A percentile compares a stretch with the other conserved stretches of the same genome.
Conservation (phyloP, 2,113 vertebrate species). For the Phaethon lepturus region DNA sequence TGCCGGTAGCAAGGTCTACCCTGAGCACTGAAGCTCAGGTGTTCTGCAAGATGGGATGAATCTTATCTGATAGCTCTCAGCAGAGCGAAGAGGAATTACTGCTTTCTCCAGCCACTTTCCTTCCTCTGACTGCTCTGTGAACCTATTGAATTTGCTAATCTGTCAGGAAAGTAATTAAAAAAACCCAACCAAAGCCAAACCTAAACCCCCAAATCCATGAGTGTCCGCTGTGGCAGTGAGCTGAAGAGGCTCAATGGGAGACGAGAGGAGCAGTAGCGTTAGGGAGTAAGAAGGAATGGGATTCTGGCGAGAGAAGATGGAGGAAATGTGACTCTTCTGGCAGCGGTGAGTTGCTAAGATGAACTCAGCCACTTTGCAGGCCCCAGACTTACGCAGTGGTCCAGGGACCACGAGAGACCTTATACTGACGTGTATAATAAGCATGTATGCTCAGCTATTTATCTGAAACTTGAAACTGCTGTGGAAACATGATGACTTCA, state of each 20-base stretch:
- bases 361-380: background rate
- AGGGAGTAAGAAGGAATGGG: background rate
- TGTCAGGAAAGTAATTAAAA: background rate
- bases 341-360: background rate
- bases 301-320: background rate
- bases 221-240: background rate
- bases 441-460: background rate
- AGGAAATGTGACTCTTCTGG: background rate
- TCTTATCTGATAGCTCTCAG: conserved; percentile 29
- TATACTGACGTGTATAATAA: background rate
- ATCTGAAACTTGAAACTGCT: conserved; percentile 54
- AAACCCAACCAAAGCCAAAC: background rate
- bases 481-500: conserved; percentile 32
- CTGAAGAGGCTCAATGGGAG: background rate
- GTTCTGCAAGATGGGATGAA: background rate
- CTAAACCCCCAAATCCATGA: background rate
- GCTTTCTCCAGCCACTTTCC: conserved; percentile 7
- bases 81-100: background rate
- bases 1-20: background rate
- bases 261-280: background rate
- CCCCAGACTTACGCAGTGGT: background rate
- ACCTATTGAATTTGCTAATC: background rate
- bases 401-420: background rate
- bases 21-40: background rate
- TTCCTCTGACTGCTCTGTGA: background rate